phyloP scores from a whole-genome alignment of 2,797 vertebrate species.

The Cephalopachus bancanus region DNA sequence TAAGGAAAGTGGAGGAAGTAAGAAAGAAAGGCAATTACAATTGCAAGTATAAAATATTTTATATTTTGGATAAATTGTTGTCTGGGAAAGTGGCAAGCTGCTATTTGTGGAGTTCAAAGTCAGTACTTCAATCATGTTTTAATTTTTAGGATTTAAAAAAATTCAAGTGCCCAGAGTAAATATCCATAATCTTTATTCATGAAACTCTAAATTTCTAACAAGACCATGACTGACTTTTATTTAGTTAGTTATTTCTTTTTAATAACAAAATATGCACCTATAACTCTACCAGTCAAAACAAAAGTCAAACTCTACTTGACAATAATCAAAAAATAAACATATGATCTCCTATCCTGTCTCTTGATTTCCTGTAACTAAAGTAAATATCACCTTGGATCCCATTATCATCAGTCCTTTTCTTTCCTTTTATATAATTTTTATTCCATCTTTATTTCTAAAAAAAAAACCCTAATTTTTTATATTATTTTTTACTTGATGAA shows the following conservation, averaged over 20 bases:
- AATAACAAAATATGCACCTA: not conserved
- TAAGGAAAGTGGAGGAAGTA: accelerated
- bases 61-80: not conserved
- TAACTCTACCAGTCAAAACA: not conserved
- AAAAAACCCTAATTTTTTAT: not conserved
- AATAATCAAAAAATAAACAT: not conserved
- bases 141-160: not conserved
- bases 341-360: not conserved
- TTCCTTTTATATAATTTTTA: not conserved
- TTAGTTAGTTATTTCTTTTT: not conserved
- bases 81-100: not conserved
- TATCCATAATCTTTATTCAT: slow-evolving; percentile 20
- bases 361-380: not conserved
- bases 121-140: not conserved
- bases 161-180: not conserved
- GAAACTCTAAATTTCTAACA: not conserved
- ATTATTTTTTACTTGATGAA: not conserved
- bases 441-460: not conserved
- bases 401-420: not conserved
- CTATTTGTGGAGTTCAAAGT: not conserved
- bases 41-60: not conserved
- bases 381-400: not conserved
- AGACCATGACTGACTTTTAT: not conserved
- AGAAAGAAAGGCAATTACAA: not conserved
- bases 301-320: not conserved